These are phyloP conservation scores for Brachionus manjavacas DNA, from an alignment of 1,140 invertebrate genomes.

Conservation along the genomic window DNA sequence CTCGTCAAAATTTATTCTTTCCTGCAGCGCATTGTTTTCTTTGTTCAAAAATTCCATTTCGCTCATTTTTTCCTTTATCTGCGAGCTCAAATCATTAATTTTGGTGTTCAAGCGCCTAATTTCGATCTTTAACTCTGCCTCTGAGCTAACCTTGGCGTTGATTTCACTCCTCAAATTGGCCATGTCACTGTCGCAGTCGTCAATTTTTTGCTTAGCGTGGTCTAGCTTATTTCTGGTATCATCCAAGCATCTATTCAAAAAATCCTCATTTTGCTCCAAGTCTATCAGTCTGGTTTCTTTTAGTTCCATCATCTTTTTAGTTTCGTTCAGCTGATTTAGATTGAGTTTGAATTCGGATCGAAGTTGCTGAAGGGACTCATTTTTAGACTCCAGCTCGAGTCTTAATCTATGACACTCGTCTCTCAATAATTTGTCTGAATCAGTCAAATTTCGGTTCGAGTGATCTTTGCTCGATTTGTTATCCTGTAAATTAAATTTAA, in stretches of 20 bases:
- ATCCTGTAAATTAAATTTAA: not conserved
- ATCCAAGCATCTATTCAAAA: not conserved
- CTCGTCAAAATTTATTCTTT: conserved; percentile 34
- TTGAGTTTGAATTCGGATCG: conserved; percentile 15
- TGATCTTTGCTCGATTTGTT: not conserved
- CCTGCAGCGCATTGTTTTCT: conserved; percentile 36
- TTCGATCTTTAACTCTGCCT: not conserved
- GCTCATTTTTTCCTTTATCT: conserved; percentile 31
- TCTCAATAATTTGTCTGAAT: conserved; percentile 10
- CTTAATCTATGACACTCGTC: not conserved
- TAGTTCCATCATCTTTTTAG: conserved; percentile 13
- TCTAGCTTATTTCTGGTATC: not conserved
- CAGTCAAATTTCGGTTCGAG: not conserved
- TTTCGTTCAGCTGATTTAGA: not conserved
- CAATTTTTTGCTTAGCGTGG: not conserved
- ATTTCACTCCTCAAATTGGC: not conserved
- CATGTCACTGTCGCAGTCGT: not conserved
- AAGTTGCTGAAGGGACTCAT: not conserved
- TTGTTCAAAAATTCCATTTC: conserved; percentile 43
- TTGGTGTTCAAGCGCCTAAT: not conserved
- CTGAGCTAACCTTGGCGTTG: not conserved
- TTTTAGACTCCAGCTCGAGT: not conserved
- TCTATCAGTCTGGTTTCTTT: conserved; percentile 2
- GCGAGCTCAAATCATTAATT: conserved; percentile 15
- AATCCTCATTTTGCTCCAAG: not conserved